Evolutionary conservation across 1,140 invertebrate species (phyloP), one percentile per base, ranked within the genome.

Genomic region (Trinorchestia longiramus): DNA sequence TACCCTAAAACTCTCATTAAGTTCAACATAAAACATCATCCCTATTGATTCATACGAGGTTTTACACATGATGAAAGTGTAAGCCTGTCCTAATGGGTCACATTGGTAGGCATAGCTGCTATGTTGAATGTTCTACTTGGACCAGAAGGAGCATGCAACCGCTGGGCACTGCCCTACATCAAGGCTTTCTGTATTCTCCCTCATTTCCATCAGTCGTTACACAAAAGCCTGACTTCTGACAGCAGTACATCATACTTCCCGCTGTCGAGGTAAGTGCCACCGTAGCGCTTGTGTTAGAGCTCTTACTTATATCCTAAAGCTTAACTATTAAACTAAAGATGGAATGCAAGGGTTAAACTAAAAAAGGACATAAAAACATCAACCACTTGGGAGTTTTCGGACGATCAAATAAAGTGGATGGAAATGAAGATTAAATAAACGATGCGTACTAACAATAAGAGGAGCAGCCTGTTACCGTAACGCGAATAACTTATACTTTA

Each of bases 281-380:
- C 62, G 28, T 36, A 77, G 62, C 62, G 11, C 62, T 77, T 19
- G 62, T 77, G 8, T 77, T 28, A 36, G 15, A 77, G 62, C 15
- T 15, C 62, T 77, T 36, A 36, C 62, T 77, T 77, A 36, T 3
- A 77, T 19, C 47, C 19, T 77, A 77, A 77, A 28, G 62, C 62
- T 77, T 23, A 77, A 90, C 6, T 11, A 43, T 42, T 90, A 90
- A 90, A 90, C 4, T 90, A 90, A 90, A 42, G 0, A 90, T 90
- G 88, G 88, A 90, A 90, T 90, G 88, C 88, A 43, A 90, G 88
- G 88, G 43, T 90, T 42, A 43, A 90, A 90, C 88, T 90, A 4
- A 42, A 43, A 15, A 90, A 90, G 88, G 88, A 42, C 42, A 41
- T 90, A 15, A 90, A 90, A 90, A 36, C 4, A 36, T 28, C 62